Conservation (phyloP, 2,888 invertebrate species). For the Camponotus fellah region DNA sequence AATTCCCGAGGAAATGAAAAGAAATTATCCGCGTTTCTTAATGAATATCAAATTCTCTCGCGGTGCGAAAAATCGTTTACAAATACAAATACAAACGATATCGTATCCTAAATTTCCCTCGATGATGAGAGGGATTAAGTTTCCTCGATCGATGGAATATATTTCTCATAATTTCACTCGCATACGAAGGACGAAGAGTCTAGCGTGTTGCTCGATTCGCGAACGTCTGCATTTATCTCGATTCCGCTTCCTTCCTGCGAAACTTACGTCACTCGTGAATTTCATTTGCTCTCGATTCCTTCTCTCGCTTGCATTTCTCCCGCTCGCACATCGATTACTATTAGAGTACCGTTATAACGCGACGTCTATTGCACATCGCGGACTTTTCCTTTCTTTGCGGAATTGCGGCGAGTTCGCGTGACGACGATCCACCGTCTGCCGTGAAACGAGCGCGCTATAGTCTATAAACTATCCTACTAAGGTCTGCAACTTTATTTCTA, state of each 20-base stretch:
- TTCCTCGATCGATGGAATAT: slow-evolving; percentile 18
- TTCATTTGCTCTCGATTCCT: slow-evolving; percentile 42
- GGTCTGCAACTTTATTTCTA: slow-evolving; percentile 15
- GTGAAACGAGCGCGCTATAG: not conserved
- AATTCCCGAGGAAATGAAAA: not conserved
- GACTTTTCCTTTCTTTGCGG: slow-evolving; percentile 59
- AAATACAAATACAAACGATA: not conserved
- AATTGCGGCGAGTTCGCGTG: slow-evolving; percentile 47
- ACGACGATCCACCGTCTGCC: slow-evolving; percentile 22
- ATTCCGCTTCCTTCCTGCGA: slow-evolving; percentile 5
- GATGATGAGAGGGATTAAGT: slow-evolving; percentile 31
- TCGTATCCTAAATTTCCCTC: not conserved
- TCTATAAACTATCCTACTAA: slow-evolving; percentile 13
- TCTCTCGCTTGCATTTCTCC: slow-evolving; percentile 7
- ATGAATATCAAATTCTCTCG: not conserved
- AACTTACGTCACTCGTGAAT: slow-evolving; percentile 43
- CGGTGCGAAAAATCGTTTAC: not conserved
- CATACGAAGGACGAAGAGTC: not conserved
- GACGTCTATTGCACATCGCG: slow-evolving; percentile 45
- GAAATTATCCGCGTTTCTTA: not conserved
- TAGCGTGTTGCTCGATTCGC: slow-evolving; percentile 16
- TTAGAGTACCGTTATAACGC: slow-evolving; percentile 46
- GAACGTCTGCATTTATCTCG: slow-evolving; percentile 17
- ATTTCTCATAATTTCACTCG: slow-evolving; percentile 32
- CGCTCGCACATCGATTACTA: slow-evolving; percentile 36